Evolutionary conservation across 2,113 vertebrate species (phyloP).

Genomic region (Tragelaphus imberbis): DNA sequence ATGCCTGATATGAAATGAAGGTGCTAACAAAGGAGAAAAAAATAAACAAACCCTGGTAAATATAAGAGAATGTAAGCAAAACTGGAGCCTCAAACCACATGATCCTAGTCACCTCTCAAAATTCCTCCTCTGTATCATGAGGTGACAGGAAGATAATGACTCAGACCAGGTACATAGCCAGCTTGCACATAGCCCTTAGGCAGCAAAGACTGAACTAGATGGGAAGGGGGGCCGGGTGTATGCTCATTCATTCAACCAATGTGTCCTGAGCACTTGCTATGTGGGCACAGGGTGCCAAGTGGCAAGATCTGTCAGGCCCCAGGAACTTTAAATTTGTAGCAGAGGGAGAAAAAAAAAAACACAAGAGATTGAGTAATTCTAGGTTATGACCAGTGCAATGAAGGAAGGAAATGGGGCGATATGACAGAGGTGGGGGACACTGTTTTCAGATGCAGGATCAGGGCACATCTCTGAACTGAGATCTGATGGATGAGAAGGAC

Average conservation of each 20-base stretch:
- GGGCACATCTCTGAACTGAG: neutral
- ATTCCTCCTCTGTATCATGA: neutral
- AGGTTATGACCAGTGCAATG: neutral
- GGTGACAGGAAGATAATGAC: neutral
- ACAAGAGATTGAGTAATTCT: neutral
- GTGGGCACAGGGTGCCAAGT: neutral
- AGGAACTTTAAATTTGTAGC: neutral
- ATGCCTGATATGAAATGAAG: neutral
- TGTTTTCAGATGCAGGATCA: neutral
- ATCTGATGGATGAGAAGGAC: neutral
- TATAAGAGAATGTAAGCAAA: neutral
- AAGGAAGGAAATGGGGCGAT: too few species aligned
- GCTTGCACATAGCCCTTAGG: neutral
- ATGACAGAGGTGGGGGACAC: neutral
- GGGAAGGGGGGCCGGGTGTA: neutral
- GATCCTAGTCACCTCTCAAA: neutral
- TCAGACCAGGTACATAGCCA: neutral
- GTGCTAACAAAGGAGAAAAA: neutral
- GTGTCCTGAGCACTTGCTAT: neutral
- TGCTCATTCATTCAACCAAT: neutral
- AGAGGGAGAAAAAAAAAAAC: rapidly evolving
- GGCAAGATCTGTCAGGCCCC: neutral
- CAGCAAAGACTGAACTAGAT: neutral
- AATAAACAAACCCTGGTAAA: neutral
- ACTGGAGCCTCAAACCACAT: neutral